A percentile compares a stretch with the other conserved stretches of the same genome.
These are phyloP conservation scores for Arnoldichthys spilopterus DNA, from an alignment of 2,797 vertebrate genomes.

Conservation along the genomic window DNA sequence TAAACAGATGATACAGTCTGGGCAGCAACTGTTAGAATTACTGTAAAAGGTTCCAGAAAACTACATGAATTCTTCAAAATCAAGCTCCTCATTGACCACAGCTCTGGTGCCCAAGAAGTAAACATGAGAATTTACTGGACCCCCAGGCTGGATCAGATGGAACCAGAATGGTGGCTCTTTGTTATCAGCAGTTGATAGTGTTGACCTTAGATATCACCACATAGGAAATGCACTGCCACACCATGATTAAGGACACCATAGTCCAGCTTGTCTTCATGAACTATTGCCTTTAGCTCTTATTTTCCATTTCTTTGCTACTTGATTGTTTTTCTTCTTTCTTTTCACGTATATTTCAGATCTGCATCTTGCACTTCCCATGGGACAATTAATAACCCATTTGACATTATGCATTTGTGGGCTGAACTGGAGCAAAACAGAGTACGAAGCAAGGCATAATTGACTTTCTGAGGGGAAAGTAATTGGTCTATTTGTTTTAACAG, in stretches of 20 bases:
- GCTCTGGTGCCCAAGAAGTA: constrained; percentile 1
- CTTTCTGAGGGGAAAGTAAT: constrained; percentile 54
- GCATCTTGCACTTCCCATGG: constrained; percentile 26
- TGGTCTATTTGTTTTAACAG: constrained; percentile 65
- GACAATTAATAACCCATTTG: constrained; percentile 51
- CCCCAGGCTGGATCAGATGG: background rate
- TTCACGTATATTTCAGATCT: constrained; percentile 16
- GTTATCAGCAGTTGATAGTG: background rate
- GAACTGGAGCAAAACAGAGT: constrained; percentile 41
- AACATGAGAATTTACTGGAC: constrained; percentile 17
- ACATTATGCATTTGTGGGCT: constrained; percentile 48
- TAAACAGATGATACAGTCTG: background rate
- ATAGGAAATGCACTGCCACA: constrained; percentile 1
- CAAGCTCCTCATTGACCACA: background rate
- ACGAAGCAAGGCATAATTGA: constrained; percentile 57
- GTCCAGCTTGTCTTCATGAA: constrained; percentile 18
- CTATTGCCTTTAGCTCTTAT: background rate
- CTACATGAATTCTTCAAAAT: background rate
- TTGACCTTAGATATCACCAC: constrained; percentile 16
- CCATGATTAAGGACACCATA: background rate
- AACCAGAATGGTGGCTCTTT: background rate
- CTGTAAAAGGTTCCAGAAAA: background rate
- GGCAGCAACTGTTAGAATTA: background rate
- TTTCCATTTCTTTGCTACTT: constrained; percentile 3
- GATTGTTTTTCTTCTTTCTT: background rate